Evolutionary conservation across 2,113 vertebrate species (phyloP), one percentile per base, ranked within the genome.

Genomic region (Sceloporus undulatus): DNA sequence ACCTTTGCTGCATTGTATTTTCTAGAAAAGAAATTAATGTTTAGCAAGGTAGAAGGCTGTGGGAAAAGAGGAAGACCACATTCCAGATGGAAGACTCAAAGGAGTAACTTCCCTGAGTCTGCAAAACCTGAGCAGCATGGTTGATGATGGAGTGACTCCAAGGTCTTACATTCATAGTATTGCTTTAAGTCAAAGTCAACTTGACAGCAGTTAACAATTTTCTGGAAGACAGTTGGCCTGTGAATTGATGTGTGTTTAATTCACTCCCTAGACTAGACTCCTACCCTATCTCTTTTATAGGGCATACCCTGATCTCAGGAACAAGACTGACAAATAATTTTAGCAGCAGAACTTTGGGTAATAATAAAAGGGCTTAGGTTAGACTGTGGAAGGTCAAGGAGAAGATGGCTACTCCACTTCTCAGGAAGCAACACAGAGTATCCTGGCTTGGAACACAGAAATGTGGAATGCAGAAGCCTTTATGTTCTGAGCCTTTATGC

Each of bases 391-490:
- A 19, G 16, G 21, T 80, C 6, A 59, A 34, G 10, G 16, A 62
- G 56, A 9, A 3, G 23, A 68, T 0, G 40, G 54, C 73, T 74
- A 48, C 18, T 42, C 78, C 1, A 73, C 21, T 18, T 65, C 79
- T 42, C 8, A 81, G 56, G 79, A 76, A 65, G 40, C 68, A 92
- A 27, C 82, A 82, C 38, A 40, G 52, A 79, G 81, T 90, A 85
- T 74, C 16, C 66, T 84, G 25, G 25, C 66, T 10, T n/a, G 4
- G 27, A 84, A 48, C 42, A 29, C 10, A 68, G 13, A 68, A 82
- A 19, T 52, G 66, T 52, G 27, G 38, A 25, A 42, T 40, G 78
- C 10, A 25, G 40, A 19, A 29, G 34, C 34, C 34, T 34, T 34
- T 34, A 34, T 34, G 34, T 27, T 13, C 23, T 27, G 38, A 56